Evolutionary conservation across 2,888 invertebrate species (phyloP).

Genomic region (Leucozona laternaria): DNA sequence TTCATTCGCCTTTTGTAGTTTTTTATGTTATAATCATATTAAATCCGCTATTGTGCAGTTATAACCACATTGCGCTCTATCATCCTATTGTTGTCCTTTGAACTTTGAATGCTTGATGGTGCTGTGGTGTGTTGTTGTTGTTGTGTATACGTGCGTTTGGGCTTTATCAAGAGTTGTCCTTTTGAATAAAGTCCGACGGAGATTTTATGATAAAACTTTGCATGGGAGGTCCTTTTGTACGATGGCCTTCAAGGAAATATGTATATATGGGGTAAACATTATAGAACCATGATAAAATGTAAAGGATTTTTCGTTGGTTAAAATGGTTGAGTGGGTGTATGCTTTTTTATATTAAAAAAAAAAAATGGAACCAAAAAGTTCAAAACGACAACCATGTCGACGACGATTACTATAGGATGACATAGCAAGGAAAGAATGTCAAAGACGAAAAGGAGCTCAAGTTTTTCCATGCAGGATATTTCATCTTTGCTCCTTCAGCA

Average conservation of each 20-base stretch:
- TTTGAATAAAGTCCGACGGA: conserved; percentile 10
- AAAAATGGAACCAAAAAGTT: background rate
- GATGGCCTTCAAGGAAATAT: conserved; percentile 26
- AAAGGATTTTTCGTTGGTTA: conserved; percentile 1
- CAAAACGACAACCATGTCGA: background rate
- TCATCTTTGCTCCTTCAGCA: conserved; percentile 1
- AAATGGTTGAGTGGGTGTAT: background rate
- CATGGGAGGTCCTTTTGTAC: background rate
- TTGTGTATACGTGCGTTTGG: conserved; percentile 8
- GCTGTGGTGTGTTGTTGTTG: background rate
- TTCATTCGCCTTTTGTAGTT: background rate
- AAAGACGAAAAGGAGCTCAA: conserved; percentile 23
- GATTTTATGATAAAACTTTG: conserved; percentile 38
- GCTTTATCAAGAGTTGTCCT: conserved; percentile 6
- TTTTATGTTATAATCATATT: background rate
- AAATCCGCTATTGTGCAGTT: background rate
- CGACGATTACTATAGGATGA: conserved; percentile 11
- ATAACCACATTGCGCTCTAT: conserved; percentile 16
- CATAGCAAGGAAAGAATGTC: background rate
- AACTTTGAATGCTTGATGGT: conserved; percentile 29
- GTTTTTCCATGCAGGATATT: conserved; percentile 33
- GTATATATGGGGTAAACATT: conserved; percentile 20
- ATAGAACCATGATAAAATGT: background rate
- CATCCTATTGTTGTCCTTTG: conserved; percentile 28
- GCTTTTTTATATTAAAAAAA: background rate